phyloP scores from a whole-genome alignment of 35 echinoderm and acorn worm genomes.

The Acanthaster planci region DNA sequence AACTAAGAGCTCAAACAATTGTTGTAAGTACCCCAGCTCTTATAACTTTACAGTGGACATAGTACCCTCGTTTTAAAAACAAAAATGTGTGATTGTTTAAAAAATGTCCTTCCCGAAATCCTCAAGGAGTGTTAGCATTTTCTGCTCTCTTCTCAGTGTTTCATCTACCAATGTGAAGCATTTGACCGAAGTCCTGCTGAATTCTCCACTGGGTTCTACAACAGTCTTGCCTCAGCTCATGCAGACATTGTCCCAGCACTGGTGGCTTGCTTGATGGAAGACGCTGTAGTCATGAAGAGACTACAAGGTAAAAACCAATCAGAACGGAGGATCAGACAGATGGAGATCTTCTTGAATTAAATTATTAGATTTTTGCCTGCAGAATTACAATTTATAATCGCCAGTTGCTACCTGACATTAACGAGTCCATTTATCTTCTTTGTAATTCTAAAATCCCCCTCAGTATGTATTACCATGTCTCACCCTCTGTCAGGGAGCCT shows the following conservation, averaged over 20 bases:
- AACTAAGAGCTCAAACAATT: constrained; percentile 72
- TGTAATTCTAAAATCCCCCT: too few species aligned
- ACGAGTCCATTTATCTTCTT: too few species aligned
- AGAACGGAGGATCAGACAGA: too few species aligned
- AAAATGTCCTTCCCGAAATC: neutral
- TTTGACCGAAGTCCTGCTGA: constrained; percentile 70
- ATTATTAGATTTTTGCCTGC: too few species aligned
- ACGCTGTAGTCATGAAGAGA: constrained; percentile 62
- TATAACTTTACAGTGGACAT: too few species aligned
- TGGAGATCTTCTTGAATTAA: too few species aligned
- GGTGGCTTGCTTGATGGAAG: constrained; percentile 40
- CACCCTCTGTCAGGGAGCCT: neutral
- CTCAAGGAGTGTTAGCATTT: too few species aligned
- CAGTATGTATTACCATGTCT: too few species aligned
- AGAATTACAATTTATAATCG: too few species aligned
- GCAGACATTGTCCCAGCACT: constrained; percentile 58
- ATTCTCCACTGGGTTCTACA: constrained; percentile 77
- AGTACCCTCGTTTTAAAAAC: too few species aligned
- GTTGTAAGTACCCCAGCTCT: constrained; percentile 68
- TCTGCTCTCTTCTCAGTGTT: constrained; percentile 58
- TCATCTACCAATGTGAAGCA: constrained; percentile 91
- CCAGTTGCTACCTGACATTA: too few species aligned
- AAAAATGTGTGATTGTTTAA: neutral
- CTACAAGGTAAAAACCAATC: constrained; percentile 59
- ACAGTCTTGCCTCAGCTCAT: constrained; percentile 60